phyloP scores from a whole-genome alignment of 2,113 vertebrate genomes.

The Thymallus thymallus region DNA sequence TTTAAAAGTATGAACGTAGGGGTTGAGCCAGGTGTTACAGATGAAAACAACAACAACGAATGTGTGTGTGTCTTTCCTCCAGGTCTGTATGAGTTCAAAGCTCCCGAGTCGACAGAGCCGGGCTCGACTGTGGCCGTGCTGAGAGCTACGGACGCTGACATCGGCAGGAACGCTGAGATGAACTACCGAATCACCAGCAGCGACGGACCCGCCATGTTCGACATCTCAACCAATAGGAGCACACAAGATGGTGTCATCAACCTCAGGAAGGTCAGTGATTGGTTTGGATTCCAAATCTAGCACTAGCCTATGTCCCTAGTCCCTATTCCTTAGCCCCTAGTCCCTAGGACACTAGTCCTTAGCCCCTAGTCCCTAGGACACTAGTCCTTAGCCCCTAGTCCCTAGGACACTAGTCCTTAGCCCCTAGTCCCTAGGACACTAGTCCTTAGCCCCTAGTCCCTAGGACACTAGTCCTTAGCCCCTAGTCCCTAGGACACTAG shows the following conservation, averaged over 20 bases:
- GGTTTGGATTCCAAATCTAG: background rate
- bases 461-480: too few species aligned
- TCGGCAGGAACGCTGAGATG: conserved; percentile 87
- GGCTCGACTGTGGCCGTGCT: conserved; percentile 80
- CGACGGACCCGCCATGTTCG: conserved; percentile 87
- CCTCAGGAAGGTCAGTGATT: conserved; percentile 82
- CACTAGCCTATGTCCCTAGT: background rate
- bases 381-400: background rate
- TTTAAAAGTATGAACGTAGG: background rate
- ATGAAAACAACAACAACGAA: background rate
- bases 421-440: background rate
- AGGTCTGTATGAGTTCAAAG: conserved; percentile 89
- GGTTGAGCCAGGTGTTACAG: background rate
- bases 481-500: too few species aligned
- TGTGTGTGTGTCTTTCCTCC: background rate
- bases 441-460: too few species aligned
- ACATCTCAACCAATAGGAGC: conserved; percentile 81
- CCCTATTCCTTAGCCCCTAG: background rate
- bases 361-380: background rate
- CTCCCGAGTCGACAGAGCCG: conserved; percentile 77
- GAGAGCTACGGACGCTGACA: conserved; percentile 84
- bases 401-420: background rate
- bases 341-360: background rate
- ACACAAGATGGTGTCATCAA: conserved; percentile 89
- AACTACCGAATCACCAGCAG: conserved; percentile 86